Base-by-base conservation (phyloP, 2,113 vertebrate species). In the Vireo altiloquus region DNA sequence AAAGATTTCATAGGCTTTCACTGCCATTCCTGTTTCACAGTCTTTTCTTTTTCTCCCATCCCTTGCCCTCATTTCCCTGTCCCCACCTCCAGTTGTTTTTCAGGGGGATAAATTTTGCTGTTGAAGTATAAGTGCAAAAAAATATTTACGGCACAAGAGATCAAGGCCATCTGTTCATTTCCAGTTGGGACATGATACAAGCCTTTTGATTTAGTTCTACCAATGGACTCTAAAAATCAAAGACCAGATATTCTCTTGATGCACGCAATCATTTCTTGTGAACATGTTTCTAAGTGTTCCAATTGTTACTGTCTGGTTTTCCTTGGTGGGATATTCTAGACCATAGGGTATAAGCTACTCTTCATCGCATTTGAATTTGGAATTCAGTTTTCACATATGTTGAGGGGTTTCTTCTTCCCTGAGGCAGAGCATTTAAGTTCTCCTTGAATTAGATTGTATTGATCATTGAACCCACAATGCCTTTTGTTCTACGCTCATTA, bases 201-300 rank as follows among this genome's bases (percentile, higher is more conserved):
- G 40, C 11, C 54, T 92, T 97, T 95, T 93, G 68, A 91, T 95
- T 93, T 93, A 77, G 27, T 87, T 95, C 47, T 81, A 95, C 40
- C 33, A 59, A 28, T 82, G 88, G 81, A 95, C 52, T 86, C 54
- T 61, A 72, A 95, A 93, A 91, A 95, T 75, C 76, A 86, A 94
- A 95, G 61, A 86, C 64, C 7, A 75, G 59, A 63, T 75, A 87
- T n/a, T 72, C 56, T 92, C 91, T 82, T 91, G 88, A 74, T 77
- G n/a, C 22, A 47, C 33, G 25, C 46, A 95, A 64, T 56, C 42
- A 49, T 91, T 91, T 87, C 81, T 88, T 94, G 90, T 87, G 94
- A 93, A 94, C 35, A 70, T 61, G 20, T 70, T 89, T 87, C 69
- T 78, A 83, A 93, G 65, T 83, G 47, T 92, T 92, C 90, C 49